Percentiles rank a stretch among this genome's conserved stretches.
phyloP scores from a whole-genome alignment of 2,113 vertebrate genomes.

The Neoarius graeffei region DNA sequence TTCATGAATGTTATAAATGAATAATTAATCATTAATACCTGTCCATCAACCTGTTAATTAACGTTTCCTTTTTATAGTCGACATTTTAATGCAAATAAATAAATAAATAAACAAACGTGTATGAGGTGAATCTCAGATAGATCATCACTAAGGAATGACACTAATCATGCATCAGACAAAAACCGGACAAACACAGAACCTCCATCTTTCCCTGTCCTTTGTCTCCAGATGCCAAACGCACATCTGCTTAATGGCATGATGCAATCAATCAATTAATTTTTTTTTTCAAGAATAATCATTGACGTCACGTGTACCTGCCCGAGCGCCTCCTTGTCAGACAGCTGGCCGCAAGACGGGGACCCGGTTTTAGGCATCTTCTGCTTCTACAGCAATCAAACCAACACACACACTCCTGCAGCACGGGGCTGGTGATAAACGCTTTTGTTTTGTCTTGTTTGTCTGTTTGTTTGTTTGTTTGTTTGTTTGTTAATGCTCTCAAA shows the following conservation, averaged over 20 bases:
- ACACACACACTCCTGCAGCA: background rate
- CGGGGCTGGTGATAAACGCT: background rate
- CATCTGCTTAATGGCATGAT: background rate
- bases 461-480: background rate
- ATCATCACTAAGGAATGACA: background rate
- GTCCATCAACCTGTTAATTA: background rate
- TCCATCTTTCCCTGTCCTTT: background rate
- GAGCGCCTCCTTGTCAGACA: slow-evolving; percentile 79
- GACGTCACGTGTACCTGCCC: slow-evolving; percentile 80
- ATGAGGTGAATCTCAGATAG: background rate
- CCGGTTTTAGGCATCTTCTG: slow-evolving; percentile 51
- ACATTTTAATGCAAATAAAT: background rate
- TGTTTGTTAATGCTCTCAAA: background rate
- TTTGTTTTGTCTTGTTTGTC: too few species aligned
- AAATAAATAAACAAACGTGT: too few species aligned
- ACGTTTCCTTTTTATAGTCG: background rate
- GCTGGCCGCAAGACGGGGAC: slow-evolving; percentile 63
- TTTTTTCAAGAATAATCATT: slow-evolving; percentile 56
- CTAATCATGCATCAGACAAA: background rate
- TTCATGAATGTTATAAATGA: background rate
- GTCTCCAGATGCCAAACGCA: background rate
- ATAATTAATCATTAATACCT: background rate
- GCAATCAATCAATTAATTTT: background rate
- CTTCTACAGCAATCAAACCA: background rate
- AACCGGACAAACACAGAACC: background rate